Evolutionary conservation across 2,888 invertebrate genomes (phyloP).

Genomic region (Leptinotarsa tumamoca): DNA sequence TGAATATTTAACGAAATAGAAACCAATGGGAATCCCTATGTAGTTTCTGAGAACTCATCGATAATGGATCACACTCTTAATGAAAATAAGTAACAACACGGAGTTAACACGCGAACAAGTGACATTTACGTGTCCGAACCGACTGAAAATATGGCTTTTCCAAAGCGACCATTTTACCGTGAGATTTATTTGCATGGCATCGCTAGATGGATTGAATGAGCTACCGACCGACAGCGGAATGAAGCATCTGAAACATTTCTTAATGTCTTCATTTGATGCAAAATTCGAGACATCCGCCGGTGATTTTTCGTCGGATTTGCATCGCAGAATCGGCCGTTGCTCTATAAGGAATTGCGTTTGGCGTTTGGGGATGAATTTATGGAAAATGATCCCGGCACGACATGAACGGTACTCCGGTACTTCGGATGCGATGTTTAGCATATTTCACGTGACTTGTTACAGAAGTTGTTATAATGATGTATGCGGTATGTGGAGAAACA

Average conservation of each 20-base stretch:
- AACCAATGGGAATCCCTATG: background rate
- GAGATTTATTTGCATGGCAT: slow-evolving; percentile 50
- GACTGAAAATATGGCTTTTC: slow-evolving; percentile 22
- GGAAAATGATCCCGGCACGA: slow-evolving; percentile 18
- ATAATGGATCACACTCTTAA: background rate
- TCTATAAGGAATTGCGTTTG: slow-evolving; percentile 15
- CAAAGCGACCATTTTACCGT: slow-evolving; percentile 13
- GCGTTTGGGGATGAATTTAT: slow-evolving; percentile 20
- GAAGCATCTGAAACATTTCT: slow-evolving; percentile 42
- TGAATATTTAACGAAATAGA: background rate
- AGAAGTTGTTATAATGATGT: slow-evolving; percentile 14
- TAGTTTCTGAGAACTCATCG: background rate
- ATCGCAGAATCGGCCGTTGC: slow-evolving; percentile 11
- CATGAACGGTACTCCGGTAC: slow-evolving; percentile 17
- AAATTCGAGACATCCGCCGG: slow-evolving; percentile 28
- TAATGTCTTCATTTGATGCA: slow-evolving; percentile 52
- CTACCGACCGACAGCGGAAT: slow-evolving; percentile 39
- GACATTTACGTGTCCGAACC: slow-evolving; percentile 4
- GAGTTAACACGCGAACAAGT: slow-evolving; percentile 10
- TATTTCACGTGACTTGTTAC: slow-evolving; percentile 12
- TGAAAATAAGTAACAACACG: background rate
- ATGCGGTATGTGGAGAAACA: background rate
- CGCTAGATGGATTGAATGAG: slow-evolving; percentile 46
- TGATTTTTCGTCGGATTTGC: slow-evolving; percentile 18
- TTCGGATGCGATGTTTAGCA: slow-evolving; percentile 6